Evolutionary conservation across 2,888 invertebrate species (phyloP), one percentile per base, ranked within the genome.

Genomic region (Lochmaea crataegi): DNA sequence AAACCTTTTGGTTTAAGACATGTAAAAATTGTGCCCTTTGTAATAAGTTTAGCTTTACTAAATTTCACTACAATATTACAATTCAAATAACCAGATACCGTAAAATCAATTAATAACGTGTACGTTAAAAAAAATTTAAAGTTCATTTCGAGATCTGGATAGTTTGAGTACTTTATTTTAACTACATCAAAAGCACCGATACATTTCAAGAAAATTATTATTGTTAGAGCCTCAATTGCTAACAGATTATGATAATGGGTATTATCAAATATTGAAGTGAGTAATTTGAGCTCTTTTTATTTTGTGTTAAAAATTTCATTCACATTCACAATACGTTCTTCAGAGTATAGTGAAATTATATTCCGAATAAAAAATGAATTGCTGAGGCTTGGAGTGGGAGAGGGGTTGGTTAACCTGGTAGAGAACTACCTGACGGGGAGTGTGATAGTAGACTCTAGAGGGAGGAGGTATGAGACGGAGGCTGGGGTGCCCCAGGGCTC

Each of bases 181-280:
- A 53, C 53, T 53, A 53, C 51, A n/a, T 51, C 2, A 51, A n/a
- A n/a, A n/a, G 6, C 2, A n/a, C 14, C n/a, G 14, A 4, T 3
- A 10, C 5, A 51, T 93, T 93, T 85, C 63, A 87, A 86, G 1
- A 45, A 45, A 45, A 45, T 45, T 16, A n/a, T 9, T n/a, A 16
- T 16, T 51, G 7, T 16, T 51, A n/a, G n/a, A n/a, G 51, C 6
- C 2, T 5, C 51, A 53, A 16, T 53, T 53, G 53, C 53, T 18
- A 18, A 53, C 53, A 53, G 16, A 53, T 53, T 53, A 53, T 7
- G 11, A 16, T 53, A 53, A 53, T 53, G 16, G 53, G 53, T 6
- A 16, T n/a, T 53, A 18, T 53, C 18, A 18, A 53, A 53, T 53
- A 53, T 53, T 53, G 18, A 53, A 53, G 18, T 18, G 10, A 53